Evolutionary conservation across 2,888 invertebrate species (phyloP).

Genomic region (Galeopsomyia nigrocyanea): DNA sequence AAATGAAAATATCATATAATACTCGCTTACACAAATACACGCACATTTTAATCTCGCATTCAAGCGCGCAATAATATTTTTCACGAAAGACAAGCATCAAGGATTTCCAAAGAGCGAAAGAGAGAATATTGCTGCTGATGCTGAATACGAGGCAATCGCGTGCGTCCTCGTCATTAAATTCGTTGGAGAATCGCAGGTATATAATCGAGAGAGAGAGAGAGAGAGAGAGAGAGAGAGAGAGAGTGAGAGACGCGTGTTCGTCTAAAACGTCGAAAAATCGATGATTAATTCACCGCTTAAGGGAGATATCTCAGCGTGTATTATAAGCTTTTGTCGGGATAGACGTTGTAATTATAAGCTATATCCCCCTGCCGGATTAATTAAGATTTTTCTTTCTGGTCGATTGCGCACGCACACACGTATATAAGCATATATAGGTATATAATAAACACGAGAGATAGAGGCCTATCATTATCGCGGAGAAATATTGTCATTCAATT

Average conservation of each 20-base stretch:
- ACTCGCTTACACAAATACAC: not conserved
- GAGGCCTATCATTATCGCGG: not conserved
- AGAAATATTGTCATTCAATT: not conserved
- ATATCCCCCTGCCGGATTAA: conserved; percentile 15
- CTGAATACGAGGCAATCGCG: conserved; percentile 37
- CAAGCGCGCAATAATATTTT: not conserved
- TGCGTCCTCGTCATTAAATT: conserved; percentile 23
- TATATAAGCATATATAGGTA: no score
- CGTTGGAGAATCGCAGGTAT: not conserved
- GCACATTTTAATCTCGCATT: not conserved
- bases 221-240: no score
- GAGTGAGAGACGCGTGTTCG: not conserved
- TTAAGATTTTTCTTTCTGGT: conserved; percentile 36
- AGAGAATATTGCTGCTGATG: conserved; percentile 9
- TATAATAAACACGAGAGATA: not conserved
- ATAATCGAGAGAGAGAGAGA: no score
- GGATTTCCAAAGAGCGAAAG: conserved; percentile 21
- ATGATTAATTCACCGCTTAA: conserved; percentile 34
- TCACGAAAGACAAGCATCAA: conserved; percentile 13
- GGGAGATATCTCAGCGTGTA: conserved; percentile 33
- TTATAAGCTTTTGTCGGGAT: conserved; percentile 1
- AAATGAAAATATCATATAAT: not conserved
- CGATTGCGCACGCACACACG: not conserved
- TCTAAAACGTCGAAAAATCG: conserved; percentile 36
- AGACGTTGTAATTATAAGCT: conserved; percentile 5